Evolutionary conservation across 2,797 vertebrate species (phyloP), one percentile per base, ranked within the genome.

Genomic region (Gobio occitaniae): DNA sequence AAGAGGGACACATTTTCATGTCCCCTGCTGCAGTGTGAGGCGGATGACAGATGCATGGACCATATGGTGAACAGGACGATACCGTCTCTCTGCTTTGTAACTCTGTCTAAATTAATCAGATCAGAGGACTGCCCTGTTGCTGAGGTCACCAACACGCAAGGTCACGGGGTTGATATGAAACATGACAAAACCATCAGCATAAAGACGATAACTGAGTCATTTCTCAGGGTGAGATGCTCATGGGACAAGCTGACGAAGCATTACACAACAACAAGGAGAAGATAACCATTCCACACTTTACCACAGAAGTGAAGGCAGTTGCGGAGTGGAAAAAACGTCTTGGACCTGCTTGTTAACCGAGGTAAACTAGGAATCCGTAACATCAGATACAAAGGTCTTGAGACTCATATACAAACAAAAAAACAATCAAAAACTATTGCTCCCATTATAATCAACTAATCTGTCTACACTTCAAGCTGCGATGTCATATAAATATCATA

Each of bases 31-130:
- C 78, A 85, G 63, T 69, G 78, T 76, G 75, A 78, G 80, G 82
- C 76, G 65, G 87, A 89, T 88, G 75, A 83, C 89, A 89, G 88
- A 89, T 88, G 88, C 82, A 47, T 77, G 47, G 36, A 79, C 85
- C 89, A 90, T 90, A 90, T 90, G 89, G 89, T 69, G 29, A 84
- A 36, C 65, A 74, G 83, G 25, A 78, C 63, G 80, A 79, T 80
- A 75, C 87, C 56, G 50, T 79, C 84, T 66, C 87, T 87, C 50
- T 81, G 52, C 84, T 77, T 74, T 68, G 47, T 71, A 29, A 70
- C 50, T 47, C 44, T 61, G 83, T 87, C 89, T 81, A 36, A 77
- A 74, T 65, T 52, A 79, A 86, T 89, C 76, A 88, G 16, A 86
- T 86, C 83, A 83, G 65, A 70, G 71, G n/a, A 87, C 79, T 69